These are phyloP conservation scores for Herpailurus yagouaroundi DNA, from an alignment of 2,113 vertebrate species.

Conservation along the genomic window DNA sequence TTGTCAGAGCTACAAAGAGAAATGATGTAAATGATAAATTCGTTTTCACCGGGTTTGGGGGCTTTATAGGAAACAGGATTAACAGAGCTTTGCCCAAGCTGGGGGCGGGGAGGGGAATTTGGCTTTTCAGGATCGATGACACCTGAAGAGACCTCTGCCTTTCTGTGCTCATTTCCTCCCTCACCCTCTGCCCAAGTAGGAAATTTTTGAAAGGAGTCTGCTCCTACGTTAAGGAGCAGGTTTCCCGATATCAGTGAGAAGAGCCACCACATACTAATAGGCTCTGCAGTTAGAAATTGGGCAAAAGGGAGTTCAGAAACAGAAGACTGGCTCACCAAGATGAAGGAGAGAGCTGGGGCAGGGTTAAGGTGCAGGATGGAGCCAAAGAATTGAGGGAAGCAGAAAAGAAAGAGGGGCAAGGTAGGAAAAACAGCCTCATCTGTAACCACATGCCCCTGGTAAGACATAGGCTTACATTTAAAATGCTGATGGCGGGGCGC, in stretches of 20 bases:
- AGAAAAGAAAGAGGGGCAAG: neutral
- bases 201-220: slow-evolving; percentile 29
- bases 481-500: neutral
- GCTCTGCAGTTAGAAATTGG: neutral
- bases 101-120: neutral
- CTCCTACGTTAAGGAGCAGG: neutral
- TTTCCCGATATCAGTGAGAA: neutral
- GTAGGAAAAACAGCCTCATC: neutral
- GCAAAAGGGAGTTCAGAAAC: neutral
- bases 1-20: slow-evolving; percentile 84
- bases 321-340: neutral
- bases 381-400: neutral
- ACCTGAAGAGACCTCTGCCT: neutral
- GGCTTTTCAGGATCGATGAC: neutral
- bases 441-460: neutral
- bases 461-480: neutral
- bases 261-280: neutral
- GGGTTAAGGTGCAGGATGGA: neutral
- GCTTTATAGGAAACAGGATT: slow-evolving; percentile 26
- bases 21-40: slow-evolving; percentile 82
- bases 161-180: neutral
- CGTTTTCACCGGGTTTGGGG: slow-evolving; percentile 67
- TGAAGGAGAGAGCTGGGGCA: neutral
- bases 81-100: neutral
- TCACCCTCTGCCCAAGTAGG: accelerated